A percentile compares a stretch with the other conserved stretches of the same genome.
phyloP scores from a whole-genome alignment of 2,888 invertebrate species.

The Xestia rhomboidea region DNA sequence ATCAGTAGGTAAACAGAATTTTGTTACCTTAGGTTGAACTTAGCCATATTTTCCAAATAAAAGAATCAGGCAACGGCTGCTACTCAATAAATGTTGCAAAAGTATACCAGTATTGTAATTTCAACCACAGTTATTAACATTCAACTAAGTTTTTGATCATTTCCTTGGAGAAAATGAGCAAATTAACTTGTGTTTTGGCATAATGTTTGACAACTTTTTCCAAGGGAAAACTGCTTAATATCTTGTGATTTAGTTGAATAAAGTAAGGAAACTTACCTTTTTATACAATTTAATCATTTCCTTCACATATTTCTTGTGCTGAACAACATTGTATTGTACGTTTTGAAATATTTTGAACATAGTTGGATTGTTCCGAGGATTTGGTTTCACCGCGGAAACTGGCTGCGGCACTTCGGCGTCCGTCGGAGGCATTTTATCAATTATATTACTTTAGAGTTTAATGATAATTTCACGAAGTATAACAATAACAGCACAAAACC shows the following conservation, averaged over 20 bases:
- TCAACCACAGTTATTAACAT: not conserved
- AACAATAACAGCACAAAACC: not conserved
- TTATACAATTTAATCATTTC: conserved; percentile 91
- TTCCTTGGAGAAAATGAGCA: not conserved
- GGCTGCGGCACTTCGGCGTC: conserved; percentile 74
- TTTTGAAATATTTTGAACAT: conserved; percentile 91
- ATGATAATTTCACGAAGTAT: not conserved
- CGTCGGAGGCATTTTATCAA: conserved; percentile 77
- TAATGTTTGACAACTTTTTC: not conserved
- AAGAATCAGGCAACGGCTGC: not conserved
- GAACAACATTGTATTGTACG: conserved; percentile 92
- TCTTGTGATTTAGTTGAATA: not conserved
- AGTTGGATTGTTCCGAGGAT: conserved; percentile 83
- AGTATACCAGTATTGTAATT: not conserved
- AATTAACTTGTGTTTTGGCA: not conserved
- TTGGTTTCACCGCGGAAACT: conserved; percentile 77
- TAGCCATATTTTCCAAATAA: not conserved
- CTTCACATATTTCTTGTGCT: conserved; percentile 92
- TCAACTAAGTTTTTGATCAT: not conserved
- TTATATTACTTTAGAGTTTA: not conserved
- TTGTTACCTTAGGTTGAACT: not conserved
- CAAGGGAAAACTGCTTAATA: not conserved
- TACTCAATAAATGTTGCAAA: not conserved
- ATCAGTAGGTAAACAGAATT: not conserved
- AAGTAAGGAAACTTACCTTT: conserved; percentile 86